Evolutionary conservation across 2,797 vertebrate genomes (phyloP).

Genomic region (Luscinia luscinia): DNA sequence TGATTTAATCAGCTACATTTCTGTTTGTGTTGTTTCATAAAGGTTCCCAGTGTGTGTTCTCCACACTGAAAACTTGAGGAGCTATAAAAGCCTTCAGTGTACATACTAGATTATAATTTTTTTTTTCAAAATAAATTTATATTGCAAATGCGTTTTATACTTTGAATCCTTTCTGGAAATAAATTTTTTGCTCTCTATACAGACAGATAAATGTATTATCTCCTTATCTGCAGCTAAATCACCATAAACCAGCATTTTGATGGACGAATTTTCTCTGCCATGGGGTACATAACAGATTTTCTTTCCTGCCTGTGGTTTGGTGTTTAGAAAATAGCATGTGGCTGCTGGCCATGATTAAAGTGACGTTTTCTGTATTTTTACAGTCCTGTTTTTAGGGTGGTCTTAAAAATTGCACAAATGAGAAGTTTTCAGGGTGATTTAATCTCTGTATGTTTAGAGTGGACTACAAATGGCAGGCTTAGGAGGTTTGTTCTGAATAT

Average conservation of each 20-base stretch:
- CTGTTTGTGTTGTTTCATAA: slow-evolving; percentile 10
- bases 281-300: background rate
- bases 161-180: background rate
- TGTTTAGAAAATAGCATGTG: background rate
- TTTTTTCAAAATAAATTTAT: background rate
- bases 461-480: background rate
- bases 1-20: background rate
- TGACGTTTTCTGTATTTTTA: background rate
- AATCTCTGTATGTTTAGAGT: background rate
- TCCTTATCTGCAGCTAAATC: background rate
- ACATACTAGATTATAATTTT: background rate
- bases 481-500: background rate
- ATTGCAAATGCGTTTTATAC: background rate
- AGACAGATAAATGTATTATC: background rate
- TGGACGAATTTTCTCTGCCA: background rate
- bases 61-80: background rate
- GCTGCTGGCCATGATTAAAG: background rate
- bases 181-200: background rate
- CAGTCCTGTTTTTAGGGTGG: background rate
- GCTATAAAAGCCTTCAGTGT: background rate
- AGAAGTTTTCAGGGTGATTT: background rate
- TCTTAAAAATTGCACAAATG: background rate
- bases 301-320: background rate
- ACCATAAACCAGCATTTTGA: background rate
- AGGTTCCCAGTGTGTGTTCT: background rate